Conservation (phyloP, 2,113 vertebrate genomes). For the Castor canadensis region DNA sequence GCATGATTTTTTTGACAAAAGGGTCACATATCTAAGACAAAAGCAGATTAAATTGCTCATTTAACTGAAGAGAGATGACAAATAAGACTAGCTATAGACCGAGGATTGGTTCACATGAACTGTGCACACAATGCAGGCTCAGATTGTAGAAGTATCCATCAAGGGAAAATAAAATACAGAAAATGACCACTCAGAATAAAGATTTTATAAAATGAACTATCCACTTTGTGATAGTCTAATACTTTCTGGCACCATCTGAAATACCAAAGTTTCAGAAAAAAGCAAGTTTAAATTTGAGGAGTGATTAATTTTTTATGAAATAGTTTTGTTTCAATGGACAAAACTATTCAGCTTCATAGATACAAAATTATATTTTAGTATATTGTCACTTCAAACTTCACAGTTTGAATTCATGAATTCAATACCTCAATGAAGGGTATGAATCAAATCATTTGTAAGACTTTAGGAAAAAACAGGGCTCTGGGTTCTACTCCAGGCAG, state of each 20-base stretch:
- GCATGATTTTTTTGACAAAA: not conserved
- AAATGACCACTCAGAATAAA: not conserved
- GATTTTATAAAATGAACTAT: not conserved
- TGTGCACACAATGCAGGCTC: not conserved
- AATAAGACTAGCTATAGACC: not conserved
- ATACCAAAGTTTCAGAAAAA: not conserved
- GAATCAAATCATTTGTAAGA: not conserved
- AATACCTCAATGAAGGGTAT: not conserved
- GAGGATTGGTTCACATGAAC: not conserved
- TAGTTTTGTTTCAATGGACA: constrained; percentile 1
- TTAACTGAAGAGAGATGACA: not conserved
- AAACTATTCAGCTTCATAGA: not conserved
- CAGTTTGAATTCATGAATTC: too few relatives aligned
- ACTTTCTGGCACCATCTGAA: not conserved
- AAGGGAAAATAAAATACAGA: not conserved
- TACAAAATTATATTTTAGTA: not conserved
- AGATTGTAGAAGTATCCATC: not conserved
- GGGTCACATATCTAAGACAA: not conserved
- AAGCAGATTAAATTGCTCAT: not conserved
- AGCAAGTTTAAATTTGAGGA: not conserved
- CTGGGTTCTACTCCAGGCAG: not conserved
- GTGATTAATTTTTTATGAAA: not conserved
- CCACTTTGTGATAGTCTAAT: not conserved
- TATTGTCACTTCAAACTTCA: not conserved
- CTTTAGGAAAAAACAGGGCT: not conserved